phyloP scores from a whole-genome alignment of 2,113 vertebrate species.

The Cottus gobio region DNA sequence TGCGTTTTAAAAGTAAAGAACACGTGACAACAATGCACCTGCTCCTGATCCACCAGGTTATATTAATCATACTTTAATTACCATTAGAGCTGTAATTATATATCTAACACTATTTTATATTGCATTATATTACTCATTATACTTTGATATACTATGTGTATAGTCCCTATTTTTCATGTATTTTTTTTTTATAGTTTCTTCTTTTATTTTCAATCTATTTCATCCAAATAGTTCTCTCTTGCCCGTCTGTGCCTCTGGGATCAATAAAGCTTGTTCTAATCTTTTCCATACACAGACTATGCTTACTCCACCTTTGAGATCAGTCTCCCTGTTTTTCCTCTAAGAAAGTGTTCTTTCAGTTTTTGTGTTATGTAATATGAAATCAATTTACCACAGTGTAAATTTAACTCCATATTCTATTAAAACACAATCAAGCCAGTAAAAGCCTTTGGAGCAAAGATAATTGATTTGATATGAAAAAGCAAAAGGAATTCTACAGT shows the following conservation, averaged over 20 bases:
- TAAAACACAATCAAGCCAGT: conserved; percentile 28
- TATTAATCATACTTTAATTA: not conserved
- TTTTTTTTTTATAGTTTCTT: not conserved
- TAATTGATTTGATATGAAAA: conserved; percentile 24
- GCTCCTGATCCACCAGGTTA: not conserved
- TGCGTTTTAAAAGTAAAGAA: not conserved
- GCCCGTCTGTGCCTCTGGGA: not conserved
- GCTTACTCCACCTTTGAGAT: not conserved
- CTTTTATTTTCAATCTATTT: not conserved
- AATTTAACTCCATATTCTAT: conserved; percentile 30
- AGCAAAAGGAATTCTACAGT: not conserved
- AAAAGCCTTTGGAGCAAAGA: conserved; percentile 9
- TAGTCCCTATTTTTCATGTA: not conserved
- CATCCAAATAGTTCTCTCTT: not conserved
- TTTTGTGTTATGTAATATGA: not conserved
- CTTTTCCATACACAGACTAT: not conserved
- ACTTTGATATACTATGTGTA: not conserved
- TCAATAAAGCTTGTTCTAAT: not conserved
- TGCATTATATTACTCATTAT: not conserved
- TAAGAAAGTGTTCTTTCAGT: not conserved
- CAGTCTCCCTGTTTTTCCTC: not conserved
- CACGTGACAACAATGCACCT: not conserved
- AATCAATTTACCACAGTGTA: conserved; percentile 32
- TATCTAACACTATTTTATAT: not conserved
- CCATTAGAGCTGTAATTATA: not conserved